Evolutionary conservation across 2,888 invertebrate species (phyloP).

Genomic region (Pollenia angustigena): DNA sequence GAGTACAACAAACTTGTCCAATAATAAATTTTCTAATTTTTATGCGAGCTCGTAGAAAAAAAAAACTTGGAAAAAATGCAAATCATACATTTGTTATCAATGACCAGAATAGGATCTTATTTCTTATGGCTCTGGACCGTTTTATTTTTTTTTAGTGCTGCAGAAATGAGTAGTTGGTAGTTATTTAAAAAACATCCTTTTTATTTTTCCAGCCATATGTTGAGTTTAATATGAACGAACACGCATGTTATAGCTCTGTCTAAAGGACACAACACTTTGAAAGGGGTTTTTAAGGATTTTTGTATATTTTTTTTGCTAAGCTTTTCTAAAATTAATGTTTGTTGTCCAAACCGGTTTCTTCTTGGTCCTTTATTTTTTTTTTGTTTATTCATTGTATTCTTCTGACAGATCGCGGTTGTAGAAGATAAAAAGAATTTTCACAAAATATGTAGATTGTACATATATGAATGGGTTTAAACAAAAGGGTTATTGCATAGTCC

Average conservation of each 20-base stretch:
- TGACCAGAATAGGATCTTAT: slow-evolving; percentile 70
- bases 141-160: slow-evolving; percentile 55
- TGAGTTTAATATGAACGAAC: slow-evolving; percentile 12
- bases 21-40: slow-evolving; percentile 63
- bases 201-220: slow-evolving; percentile 61
- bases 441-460: slow-evolving; percentile 16
- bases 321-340: slow-evolving; percentile 68
- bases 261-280: slow-evolving; percentile 47
- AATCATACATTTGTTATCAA: slow-evolving; percentile 68
- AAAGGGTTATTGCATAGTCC: slow-evolving; percentile 71
- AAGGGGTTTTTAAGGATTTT: slow-evolving; percentile 55
- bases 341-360: slow-evolving; percentile 73
- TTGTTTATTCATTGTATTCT: slow-evolving; percentile 54
- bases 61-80: slow-evolving; percentile 53
- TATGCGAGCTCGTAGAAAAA: slow-evolving; percentile 29
- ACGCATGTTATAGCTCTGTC: slow-evolving; percentile 15
- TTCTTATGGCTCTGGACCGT: slow-evolving; percentile 67
- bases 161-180: not conserved
- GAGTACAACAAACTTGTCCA: slow-evolving; percentile 42
- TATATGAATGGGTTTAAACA: slow-evolving; percentile 22
- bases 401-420: slow-evolving; percentile 70
- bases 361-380: slow-evolving; percentile 50
- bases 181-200: slow-evolving; percentile 49
- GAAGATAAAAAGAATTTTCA: slow-evolving; percentile 63
- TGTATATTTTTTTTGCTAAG: slow-evolving; percentile 52